These are phyloP conservation scores for Pollenia griseotomentosa DNA, from an alignment of 2,888 invertebrate species.

Conservation along the genomic window DNA sequence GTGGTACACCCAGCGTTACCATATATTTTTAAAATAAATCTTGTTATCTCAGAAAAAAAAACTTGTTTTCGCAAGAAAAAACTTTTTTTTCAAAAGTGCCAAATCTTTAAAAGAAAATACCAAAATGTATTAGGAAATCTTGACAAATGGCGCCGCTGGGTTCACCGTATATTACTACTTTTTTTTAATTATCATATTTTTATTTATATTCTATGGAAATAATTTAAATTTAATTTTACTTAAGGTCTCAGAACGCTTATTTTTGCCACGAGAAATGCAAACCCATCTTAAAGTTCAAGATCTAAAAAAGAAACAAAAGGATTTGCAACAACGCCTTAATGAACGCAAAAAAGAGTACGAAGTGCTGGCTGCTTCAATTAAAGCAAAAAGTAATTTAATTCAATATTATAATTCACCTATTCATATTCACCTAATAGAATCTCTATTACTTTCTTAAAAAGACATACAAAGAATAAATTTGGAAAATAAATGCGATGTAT, in stretches of 20 bases:
- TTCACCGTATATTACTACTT: not conserved
- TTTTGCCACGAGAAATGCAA: constrained; percentile 81
- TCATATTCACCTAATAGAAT: not conserved
- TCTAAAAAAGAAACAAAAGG: constrained; percentile 76
- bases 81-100: too few relatives aligned
- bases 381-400: constrained; percentile 80
- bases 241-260: constrained; percentile 77
- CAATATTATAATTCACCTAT: not conserved
- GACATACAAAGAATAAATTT: constrained; percentile 80
- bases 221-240: not conserved
- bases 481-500: constrained; percentile 77
- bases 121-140: too few relatives aligned
- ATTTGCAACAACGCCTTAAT: constrained; percentile 71
- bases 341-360: constrained; percentile 78
- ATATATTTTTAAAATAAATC: too few relatives aligned
- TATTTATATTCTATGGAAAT: too few relatives aligned
- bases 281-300: constrained; percentile 79
- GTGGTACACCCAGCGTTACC: too few relatives aligned
- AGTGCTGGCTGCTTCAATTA: constrained; percentile 77
- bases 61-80: too few relatives aligned
- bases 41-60: too few relatives aligned
- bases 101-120: too few relatives aligned
- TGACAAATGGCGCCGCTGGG: too few relatives aligned
- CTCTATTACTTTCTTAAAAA: constrained; percentile 60
- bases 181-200: not conserved